Percentiles rank a stretch among this genome's conserved stretches.
phyloP scores from a whole-genome alignment of 2,113 vertebrate species.

The Pampusana beccarii region DNA sequence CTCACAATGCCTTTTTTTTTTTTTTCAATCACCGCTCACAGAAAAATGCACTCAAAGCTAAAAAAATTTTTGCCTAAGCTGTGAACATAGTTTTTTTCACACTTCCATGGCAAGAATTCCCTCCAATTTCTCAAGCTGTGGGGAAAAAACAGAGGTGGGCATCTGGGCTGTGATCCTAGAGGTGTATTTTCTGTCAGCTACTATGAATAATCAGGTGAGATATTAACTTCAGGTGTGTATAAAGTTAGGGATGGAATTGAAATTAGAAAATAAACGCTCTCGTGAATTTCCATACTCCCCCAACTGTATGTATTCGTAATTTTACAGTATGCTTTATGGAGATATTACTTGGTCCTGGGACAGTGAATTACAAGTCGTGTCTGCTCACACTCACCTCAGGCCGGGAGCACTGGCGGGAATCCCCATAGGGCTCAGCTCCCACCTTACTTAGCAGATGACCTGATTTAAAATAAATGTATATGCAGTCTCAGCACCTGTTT shows the following conservation, averaged over 20 bases:
- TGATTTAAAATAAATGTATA: background rate
- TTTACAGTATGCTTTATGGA: background rate
- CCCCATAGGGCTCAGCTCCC: background rate
- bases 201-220: background rate
- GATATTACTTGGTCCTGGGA: background rate
- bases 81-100: background rate
- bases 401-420: background rate
- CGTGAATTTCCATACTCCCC: background rate
- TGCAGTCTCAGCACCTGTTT: constrained; percentile 8
- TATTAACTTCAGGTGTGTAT: background rate
- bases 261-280: background rate
- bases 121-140: background rate
- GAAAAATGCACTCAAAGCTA: background rate
- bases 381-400: constrained; percentile 2
- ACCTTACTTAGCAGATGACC: background rate
- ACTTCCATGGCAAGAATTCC: background rate
- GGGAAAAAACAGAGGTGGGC: background rate
- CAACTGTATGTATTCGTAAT: background rate
- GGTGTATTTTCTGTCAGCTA: background rate
- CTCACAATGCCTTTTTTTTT: background rate
- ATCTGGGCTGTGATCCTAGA: background rate
- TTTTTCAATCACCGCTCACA: background rate
- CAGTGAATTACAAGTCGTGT: background rate
- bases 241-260: background rate
- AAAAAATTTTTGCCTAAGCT: background rate